Base-by-base conservation (phyloP, 2,888 invertebrate species). In the Tenthredo notha region DNA sequence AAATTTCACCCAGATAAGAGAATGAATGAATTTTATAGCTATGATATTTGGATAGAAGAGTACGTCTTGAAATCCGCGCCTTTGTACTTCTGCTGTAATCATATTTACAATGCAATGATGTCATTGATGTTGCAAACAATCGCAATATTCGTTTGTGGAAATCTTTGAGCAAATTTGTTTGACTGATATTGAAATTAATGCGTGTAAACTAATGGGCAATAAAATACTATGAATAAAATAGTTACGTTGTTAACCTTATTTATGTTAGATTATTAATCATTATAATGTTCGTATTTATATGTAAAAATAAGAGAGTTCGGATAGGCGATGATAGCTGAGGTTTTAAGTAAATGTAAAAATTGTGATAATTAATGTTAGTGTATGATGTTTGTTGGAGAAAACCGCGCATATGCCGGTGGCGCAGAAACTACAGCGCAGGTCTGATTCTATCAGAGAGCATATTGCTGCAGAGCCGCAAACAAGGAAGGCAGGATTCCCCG, bases 401-500 rank as follows among this genome's bases (percentile, higher is more conserved):
- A 54, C 9, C 43, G 80, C 80, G 80, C 80, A 65, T 83, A 65
- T 83, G 70, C 83, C 83, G 83, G 83, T 33, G 29, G 83, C 83
- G 83, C 83, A 67, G 40, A 47, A 15, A n/a, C 18, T 29, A 83
- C 43, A 3, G 83, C 83, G 83, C 83, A 83, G 15, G 83, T 67
- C 67, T 47, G 83, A 70, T 29, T 43, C 21, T 50, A 47, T 29
- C 29, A 33, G 67, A 43, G 25, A 29, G 67, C 70, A 83, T 70
- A 83, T 83, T 83, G 67, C 83, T 50, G 83, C 67, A 83, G 83
- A 84, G 75, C 83, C 74, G 84, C 85, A 58, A 84, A 40, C 85
- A 74, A 90, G 89, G 88, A 90, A 90, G 89, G 88, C 90, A 90
- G 89, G 90, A 90, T 89, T 90, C 90, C 89, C 88, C 91, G 90